These are phyloP conservation scores for Willisornis vidua DNA, from an alignment of 2,113 vertebrate genomes.

Conservation along the genomic window DNA sequence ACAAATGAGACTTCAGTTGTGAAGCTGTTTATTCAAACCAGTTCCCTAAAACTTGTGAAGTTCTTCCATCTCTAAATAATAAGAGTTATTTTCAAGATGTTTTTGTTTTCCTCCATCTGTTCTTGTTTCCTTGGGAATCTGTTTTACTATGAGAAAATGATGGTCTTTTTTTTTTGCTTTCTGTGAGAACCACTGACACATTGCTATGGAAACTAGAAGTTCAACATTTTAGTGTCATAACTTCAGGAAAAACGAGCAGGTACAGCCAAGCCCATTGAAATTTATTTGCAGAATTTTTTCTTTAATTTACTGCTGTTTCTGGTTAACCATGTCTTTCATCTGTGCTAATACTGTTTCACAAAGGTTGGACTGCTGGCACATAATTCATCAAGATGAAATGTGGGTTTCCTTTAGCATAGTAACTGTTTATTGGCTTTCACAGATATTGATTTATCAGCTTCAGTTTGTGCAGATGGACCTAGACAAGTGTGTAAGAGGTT, in stretches of 20 bases:
- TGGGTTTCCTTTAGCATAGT: background rate
- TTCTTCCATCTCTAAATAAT: background rate
- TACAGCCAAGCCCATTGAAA: background rate
- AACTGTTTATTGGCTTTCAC: background rate
- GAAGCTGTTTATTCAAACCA: background rate
- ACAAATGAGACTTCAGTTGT: background rate
- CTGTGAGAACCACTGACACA: background rate
- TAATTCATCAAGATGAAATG: background rate
- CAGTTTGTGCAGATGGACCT: background rate
- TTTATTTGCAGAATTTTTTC: background rate
- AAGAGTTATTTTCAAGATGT: background rate
- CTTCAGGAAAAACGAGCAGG: constrained; percentile 13
- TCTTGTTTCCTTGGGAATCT: constrained; percentile 31
- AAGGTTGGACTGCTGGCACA: background rate
- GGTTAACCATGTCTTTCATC: background rate
- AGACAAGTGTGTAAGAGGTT: fast-evolving
- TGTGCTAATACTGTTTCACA: background rate
- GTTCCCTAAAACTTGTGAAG: background rate
- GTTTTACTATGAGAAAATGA: constrained; percentile 7
- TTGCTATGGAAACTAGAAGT: constrained; percentile 55
- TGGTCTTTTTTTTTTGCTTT: constrained; percentile 32
- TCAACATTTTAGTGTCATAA: constrained; percentile 1
- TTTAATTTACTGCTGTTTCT: background rate
- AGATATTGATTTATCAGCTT: background rate
- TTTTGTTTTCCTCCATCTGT: constrained; percentile 36